Evolutionary conservation across 2,888 invertebrate species (phyloP), one percentile per base, ranked within the genome.

Genomic region (Axea sp.): DNA sequence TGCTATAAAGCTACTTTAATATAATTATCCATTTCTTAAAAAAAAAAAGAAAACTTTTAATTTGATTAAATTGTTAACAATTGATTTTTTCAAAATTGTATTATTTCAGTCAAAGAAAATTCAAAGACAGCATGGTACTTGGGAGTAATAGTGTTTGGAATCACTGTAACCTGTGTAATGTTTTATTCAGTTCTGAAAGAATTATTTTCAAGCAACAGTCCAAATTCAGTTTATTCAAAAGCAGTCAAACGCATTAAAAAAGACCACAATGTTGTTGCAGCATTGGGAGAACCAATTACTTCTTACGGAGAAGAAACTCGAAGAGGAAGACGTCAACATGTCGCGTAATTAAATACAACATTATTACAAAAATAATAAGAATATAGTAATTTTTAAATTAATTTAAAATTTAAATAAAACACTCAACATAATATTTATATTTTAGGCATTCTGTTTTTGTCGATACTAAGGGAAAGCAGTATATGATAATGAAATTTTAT

Each of bases 401-500:
- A 7, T 24, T 24, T 7, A 24, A 7, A 1, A 6, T 6, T 24
- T 6, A 7, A 6, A 24, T 24, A 6, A 19, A 4, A 19, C 19
- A 24, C 4, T 6, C 4, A 6, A 7, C 3, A 6, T 33, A 17
- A 3, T 0, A 8, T 37, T 12, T 41, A 9, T 24, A 73, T 78
- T 86, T 3, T 78, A 91, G 94, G 76, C 95, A 96, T 88, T 89
- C 91, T 37, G 89, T 59, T 5, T 68, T 45, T 91, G 31, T 97
- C 93, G 87, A 90, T 92, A 75, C 92, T 93, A 74, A 92, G 95
- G 96, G 95, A 9, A 90, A 91, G 7, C 91, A 93, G 76, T 93
- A 94, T 80, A 92, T 97, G 90, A 90, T 96, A 80, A 96, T 98
- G 95, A 92, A 93, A 83, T 98, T 97, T 88, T 95, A 97, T 83